phyloP scores from a whole-genome alignment of 2,113 vertebrate genomes.

The Ancistrus triradiatus region DNA sequence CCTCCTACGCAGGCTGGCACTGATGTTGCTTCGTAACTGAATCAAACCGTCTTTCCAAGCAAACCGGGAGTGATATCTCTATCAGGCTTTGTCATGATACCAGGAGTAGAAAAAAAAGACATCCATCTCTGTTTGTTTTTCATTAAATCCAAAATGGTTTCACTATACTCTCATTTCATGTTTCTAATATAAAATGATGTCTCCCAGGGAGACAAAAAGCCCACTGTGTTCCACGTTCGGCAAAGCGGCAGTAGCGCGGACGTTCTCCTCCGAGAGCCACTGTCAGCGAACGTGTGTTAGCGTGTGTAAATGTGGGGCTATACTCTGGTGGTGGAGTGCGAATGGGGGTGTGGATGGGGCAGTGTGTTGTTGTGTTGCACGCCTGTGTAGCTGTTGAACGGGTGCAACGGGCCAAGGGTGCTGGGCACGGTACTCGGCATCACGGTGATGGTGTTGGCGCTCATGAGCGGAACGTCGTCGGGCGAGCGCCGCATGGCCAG shows the following conservation, averaged over 20 bases:
- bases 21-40: slow-evolving; percentile 55
- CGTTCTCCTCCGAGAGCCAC: slow-evolving; percentile 15
- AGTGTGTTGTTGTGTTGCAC: slow-evolving; percentile 98
- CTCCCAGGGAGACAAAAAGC: slow-evolving; percentile 44
- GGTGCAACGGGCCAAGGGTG: slow-evolving; percentile 85
- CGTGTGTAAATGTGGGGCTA: slow-evolving; percentile 74
- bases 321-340: slow-evolving; percentile 99
- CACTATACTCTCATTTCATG: slow-evolving; percentile 43
- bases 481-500: slow-evolving; percentile 97
- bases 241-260: slow-evolving; percentile 41
- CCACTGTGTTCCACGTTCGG: slow-evolving; percentile 43
- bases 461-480: slow-evolving; percentile 98
- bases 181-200: slow-evolving; percentile 51
- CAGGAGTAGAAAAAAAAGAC: slow-evolving; percentile 54
- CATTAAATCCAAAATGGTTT: slow-evolving; percentile 40
- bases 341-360: slow-evolving; percentile 91
- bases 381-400: slow-evolving; percentile 91
- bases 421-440: slow-evolving; percentile 96
- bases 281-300: not conserved
- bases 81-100: slow-evolving; percentile 59
- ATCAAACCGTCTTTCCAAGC: slow-evolving; percentile 61
- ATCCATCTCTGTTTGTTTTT: slow-evolving; percentile 50
- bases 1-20: slow-evolving; percentile 52
- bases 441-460: slow-evolving; percentile 98
- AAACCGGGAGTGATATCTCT: slow-evolving; percentile 58